These are phyloP conservation scores for Thaleichthys pacificus DNA, from an alignment of 2,797 vertebrate genomes.

Conservation along the genomic window DNA sequence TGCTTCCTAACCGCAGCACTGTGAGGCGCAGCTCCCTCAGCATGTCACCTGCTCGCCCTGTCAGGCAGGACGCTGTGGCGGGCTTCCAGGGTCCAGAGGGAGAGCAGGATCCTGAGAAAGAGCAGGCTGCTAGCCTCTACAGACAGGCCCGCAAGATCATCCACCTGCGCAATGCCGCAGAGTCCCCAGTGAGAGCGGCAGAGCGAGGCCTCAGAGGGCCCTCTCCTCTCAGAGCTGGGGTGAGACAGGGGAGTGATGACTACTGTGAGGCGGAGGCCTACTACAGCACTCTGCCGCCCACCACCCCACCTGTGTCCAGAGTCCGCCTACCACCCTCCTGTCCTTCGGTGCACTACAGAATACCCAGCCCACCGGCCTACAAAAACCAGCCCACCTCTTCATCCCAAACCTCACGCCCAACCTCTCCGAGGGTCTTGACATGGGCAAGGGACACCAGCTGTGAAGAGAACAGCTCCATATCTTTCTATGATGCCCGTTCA, in stretches of 20 bases:
- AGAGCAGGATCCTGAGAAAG: slow-evolving; percentile 40
- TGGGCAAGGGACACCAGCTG: slow-evolving; percentile 43
- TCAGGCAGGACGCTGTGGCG: slow-evolving; percentile 36
- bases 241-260: slow-evolving; percentile 42
- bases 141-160: slow-evolving; percentile 76
- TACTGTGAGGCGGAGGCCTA: slow-evolving; percentile 43
- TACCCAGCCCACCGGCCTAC: slow-evolving; percentile 53
- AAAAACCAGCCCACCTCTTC: slow-evolving; percentile 43
- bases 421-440: slow-evolving; percentile 55
- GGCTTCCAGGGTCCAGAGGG: slow-evolving; percentile 12
- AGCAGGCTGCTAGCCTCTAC: slow-evolving; percentile 54
- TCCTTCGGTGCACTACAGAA: slow-evolving; percentile 56
- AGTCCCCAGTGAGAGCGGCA: slow-evolving; percentile 26
- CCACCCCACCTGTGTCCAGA: slow-evolving; percentile 71
- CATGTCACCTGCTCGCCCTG: slow-evolving; percentile 21
- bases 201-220: slow-evolving; percentile 14
- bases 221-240: slow-evolving; percentile 15
- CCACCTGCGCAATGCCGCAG: slow-evolving; percentile 70
- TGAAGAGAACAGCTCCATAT: slow-evolving; percentile 61
- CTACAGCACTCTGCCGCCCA: slow-evolving; percentile 46
- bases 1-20: slow-evolving; percentile 76
- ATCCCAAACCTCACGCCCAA: slow-evolving; percentile 38
- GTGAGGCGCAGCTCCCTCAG: slow-evolving; percentile 29
- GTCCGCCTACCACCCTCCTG: slow-evolving; percentile 66
- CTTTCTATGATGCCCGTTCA: slow-evolving; percentile 74